Base-by-base conservation (phyloP, 2,797 vertebrate species). In the Echeneis naucrates region DNA sequence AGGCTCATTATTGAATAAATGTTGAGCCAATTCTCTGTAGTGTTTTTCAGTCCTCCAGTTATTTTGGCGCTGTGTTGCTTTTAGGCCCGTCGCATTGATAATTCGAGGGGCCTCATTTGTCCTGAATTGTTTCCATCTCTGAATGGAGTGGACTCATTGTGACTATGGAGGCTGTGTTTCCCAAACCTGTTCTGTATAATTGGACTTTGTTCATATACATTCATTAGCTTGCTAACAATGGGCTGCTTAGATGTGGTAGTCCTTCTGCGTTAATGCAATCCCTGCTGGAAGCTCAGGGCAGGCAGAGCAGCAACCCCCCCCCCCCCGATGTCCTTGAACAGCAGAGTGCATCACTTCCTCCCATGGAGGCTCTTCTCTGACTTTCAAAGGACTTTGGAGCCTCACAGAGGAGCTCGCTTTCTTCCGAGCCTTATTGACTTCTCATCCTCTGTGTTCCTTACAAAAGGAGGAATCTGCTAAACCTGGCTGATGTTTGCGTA, bases 391-490 rank as follows among this genome's bases (percentile, higher is more conserved):
- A 88, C 66, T 81, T 57, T 80, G 61, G 56, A 68, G 70, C 57
- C 61, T 78, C 60, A 61, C 40, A 64, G 47, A 74, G 35, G 65
- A 24, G 65, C 61, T 62, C 8, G 5, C 78, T 82, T 81, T 85
- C 63, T 52, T 82, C 80, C 74, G 81, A 80, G 64, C 70, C 19
- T 67, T 56, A 30, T 63, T 67, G 58, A 75, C 60, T 27, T 58
- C 26, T 68, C 13, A 21, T 71, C 53, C 40, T 48, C 55, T 84
- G 77, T 60, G 74, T 82, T 79, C 44, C 80, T 68, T 82, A 92
- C 89, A 90, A 83, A 74, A 59, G 74, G 47, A 83, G 68, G 81
- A 86, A 83, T 80, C 75, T 70, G 67, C 73, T 85, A 86, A 89
- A 91, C 89, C 75, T 80, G 78, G 70, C 44, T 17, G 65, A 61